Base-by-base conservation (phyloP, 2,888 invertebrate species). In the Drosophila robusta region DNA sequence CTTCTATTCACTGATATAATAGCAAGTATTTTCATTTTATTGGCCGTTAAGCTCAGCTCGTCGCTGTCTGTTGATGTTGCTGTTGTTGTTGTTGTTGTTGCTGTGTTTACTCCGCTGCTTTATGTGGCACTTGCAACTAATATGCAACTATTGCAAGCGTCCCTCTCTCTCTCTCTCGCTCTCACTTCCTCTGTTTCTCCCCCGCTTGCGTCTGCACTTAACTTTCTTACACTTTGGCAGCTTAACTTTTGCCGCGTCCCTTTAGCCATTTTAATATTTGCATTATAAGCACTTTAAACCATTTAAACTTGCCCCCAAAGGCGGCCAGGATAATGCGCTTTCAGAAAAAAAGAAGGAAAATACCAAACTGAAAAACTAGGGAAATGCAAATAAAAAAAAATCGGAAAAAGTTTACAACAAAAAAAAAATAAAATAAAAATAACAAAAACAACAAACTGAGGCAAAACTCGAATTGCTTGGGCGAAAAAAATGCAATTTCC, bases 401-500 rank as follows among this genome's bases (percentile, higher is more conserved):
- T 80, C 38, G 54, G 46, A 52, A 47, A 58, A 76, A 75, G 58
- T 69, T 70, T 52, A 67, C 46, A 63, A 29, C 57, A 56, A 38
- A 41, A 47, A 63, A 45, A n/a, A n/a, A n/a, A n/a, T n/a, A n/a
- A n/a, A n/a, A n/a, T n/a, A n/a, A n/a, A n/a, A 61, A 50, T 18
- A 18, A 18, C 18, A 54, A 55, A 57, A 45, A 12, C 12, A 4
- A 41, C 12, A 16, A 51, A 41, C 45, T 63, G 39, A 65, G 51
- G 47, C 58, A 63, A 57, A 70, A 75, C 68, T 68, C 46, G 63
- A 70, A 70, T 69, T 70, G 64, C 70, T 58, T 16, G 55, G 42
- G 18, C 38, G 61, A 76, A 63, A 61, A 54, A 44, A 62, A 82
- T 90, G 90, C 91, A 90, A 90, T 90, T 90, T 90, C 90, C 90